Evolutionary conservation across 2,113 vertebrate genomes (phyloP).

Genomic region (Ranitomeya imitator): DNA sequence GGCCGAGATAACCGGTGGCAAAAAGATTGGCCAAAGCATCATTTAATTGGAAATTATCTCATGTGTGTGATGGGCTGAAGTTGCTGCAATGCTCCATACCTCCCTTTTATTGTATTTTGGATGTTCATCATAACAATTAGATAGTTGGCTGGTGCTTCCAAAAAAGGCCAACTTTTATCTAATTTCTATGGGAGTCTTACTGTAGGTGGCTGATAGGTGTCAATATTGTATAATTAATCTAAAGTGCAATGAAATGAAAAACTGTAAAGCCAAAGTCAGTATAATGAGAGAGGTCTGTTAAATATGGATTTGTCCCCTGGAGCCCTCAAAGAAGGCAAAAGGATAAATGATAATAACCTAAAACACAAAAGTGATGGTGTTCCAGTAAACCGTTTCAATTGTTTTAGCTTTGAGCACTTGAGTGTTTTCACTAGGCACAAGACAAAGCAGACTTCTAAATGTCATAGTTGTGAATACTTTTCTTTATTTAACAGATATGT

Average conservation of each 20-base stretch:
- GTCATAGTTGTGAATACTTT: slow-evolving; percentile 2
- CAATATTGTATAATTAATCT: neutral
- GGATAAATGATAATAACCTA: neutral
- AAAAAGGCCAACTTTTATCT: too few relatives aligned
- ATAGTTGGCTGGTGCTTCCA: too few relatives aligned
- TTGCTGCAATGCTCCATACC: too few relatives aligned
- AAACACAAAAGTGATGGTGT: neutral
- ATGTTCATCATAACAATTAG: too few relatives aligned
- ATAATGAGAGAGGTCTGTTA: neutral
- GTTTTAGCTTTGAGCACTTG: slow-evolving; percentile 11
- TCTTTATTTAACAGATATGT: slow-evolving; percentile 30
- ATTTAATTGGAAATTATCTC: too few relatives aligned
- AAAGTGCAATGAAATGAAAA: neutral
- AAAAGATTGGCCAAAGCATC: too few relatives aligned
- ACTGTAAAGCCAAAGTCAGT: neutral
- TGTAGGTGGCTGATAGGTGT: neutral
- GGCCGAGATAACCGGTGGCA: too few relatives aligned
- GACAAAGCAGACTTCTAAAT: neutral
- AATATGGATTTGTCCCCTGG: neutral
- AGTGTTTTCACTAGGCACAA: slow-evolving; percentile 19
- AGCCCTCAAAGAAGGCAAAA: neutral
- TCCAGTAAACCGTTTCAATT: neutral
- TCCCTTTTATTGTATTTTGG: too few relatives aligned
- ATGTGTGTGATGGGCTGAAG: too few relatives aligned
- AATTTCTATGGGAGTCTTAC: too few relatives aligned